Percentiles rank a stretch among this genome's conserved stretches.
Conservation (phyloP, 2,888 invertebrate genomes). For the Heliconius sara region DNA sequence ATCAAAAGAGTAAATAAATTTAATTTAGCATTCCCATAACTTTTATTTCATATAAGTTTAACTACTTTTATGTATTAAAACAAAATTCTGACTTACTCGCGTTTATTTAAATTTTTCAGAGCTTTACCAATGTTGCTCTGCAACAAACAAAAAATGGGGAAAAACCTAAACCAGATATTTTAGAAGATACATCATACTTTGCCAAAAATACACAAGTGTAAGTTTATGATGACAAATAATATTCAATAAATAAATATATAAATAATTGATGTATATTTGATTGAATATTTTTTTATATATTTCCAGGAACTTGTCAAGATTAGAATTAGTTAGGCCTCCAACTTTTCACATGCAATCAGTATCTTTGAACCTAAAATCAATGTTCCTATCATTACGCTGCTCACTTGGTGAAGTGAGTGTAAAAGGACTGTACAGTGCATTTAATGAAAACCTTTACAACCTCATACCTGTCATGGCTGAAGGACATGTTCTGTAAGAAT, state of each 20-base stretch:
- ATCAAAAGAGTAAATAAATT: constrained; percentile 82
- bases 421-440: constrained; percentile 76
- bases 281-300: background rate
- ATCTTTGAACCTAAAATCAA: constrained; percentile 74
- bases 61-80: background rate
- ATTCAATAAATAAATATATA: background rate
- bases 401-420: constrained; percentile 77
- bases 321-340: constrained; percentile 72
- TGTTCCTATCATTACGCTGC: constrained; percentile 68
- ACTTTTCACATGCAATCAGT: constrained; percentile 76
- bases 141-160: constrained; percentile 80
- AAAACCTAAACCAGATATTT: constrained; percentile 70
- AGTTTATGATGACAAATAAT: constrained; percentile 56
- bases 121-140: constrained; percentile 84
- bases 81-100: background rate
- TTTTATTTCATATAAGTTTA: background rate
- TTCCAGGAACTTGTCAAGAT: constrained; percentile 69
- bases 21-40: constrained; percentile 18
- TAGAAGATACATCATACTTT: constrained; percentile 82
- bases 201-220: constrained; percentile 85
- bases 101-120: constrained; percentile 68
- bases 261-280: background rate
- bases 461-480: constrained; percentile 78
- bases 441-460: constrained; percentile 78
- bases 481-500: constrained; percentile 78